Evolutionary conservation across 2,797 vertebrate genomes (phyloP).

Genomic region (Esox masquinongy): DNA sequence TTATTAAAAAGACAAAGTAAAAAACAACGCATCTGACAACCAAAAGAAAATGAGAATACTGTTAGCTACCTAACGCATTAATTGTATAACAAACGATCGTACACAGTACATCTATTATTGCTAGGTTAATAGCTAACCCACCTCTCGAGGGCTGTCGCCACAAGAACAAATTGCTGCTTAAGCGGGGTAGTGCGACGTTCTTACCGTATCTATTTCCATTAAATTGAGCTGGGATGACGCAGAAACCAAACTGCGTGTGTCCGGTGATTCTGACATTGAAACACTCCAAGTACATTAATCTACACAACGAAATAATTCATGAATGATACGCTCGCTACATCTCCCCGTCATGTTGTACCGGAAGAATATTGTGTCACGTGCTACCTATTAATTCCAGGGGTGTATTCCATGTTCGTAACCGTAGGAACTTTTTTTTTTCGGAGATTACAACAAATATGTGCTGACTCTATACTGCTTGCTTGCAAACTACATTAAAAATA

Average conservation of each 20-base stretch:
- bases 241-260: conserved; percentile 69
- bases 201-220: conserved; percentile 76
- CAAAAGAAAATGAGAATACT: not conserved
- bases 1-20: not conserved
- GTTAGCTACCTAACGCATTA: not conserved
- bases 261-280: conserved; percentile 75
- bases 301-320: not conserved
- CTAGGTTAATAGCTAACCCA: not conserved
- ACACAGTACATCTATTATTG: not conserved
- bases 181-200: not conserved
- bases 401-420: not conserved
- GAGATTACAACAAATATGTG: not conserved
- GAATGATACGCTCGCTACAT: not conserved
- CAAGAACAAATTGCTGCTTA: not conserved
- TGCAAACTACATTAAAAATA: too few relatives aligned
- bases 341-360: not conserved
- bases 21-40: not conserved
- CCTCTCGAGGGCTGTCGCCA: not conserved
- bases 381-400: not conserved
- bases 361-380: conserved; percentile 4
- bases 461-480: too few relatives aligned
- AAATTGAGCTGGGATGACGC: conserved; percentile 77
- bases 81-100: not conserved
- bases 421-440: not conserved
- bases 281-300: conserved; percentile 2